Evolutionary conservation across 2,113 vertebrate genomes (phyloP), one percentile per base, ranked within the genome.

Genomic region (Strigops habroptila): DNA sequence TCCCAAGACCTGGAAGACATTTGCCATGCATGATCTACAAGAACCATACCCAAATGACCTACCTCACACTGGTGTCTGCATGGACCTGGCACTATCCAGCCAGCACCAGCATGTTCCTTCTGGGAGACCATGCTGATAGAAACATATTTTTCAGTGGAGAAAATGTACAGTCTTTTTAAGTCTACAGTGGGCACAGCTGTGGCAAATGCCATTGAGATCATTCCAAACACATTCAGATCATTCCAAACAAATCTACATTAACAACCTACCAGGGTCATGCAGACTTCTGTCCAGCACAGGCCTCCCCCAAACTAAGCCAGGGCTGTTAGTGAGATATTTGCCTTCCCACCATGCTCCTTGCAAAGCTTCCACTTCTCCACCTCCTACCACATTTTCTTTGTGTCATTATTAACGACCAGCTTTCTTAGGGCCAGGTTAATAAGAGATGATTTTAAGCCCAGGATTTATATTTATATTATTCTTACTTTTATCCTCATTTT

Each of bases 161-260:
- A n/a, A 8, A 14, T 9, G 10, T 67, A 22, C 6, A 3, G 12
- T 7, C 4, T 6, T 82, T 46, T 63, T 24, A 44, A n/a, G 7
- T 18, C 5, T 44, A 10, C 15, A 49, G 14, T 1, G 10, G 14
- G 9, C 60, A 24, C 0, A 0, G 31, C 12, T 2, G 1, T 69
- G 55, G 7, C 15, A 75, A n/a, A n/a, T n/a, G n/a, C n/a, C n/a
- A n/a, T n/a, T n/a, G n/a, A n/a, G n/a, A n/a, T n/a, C n/a, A n/a
- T n/a, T n/a, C n/a, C 23, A 53, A 68, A 89, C n/a, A 18, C 9
- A 11, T 19, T 5, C 2, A n/a, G 46, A 37, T 7, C 6, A 5
- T 35, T n/a, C 14, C 21, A 63, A 70, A 77, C 12, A 79, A 77
- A 25, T 35, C 22, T 57, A 44, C 4, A 14, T 28, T 39, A 55